Conservation (phyloP, 1,140 invertebrate species). For the Agraylea sexmaculata region DNA sequence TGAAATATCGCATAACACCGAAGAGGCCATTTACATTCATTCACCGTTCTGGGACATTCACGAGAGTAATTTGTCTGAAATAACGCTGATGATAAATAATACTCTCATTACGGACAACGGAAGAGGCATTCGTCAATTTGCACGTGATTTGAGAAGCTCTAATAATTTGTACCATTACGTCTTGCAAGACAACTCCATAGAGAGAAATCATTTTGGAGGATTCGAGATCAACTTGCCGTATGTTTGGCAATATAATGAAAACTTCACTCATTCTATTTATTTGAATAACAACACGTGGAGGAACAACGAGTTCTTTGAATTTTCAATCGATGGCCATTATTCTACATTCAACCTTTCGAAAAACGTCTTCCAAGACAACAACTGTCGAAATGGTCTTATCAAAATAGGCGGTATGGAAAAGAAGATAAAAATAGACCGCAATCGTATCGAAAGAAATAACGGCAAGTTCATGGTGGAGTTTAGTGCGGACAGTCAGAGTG, state of each 20-base stretch:
- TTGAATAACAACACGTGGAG: conserved; percentile 79
- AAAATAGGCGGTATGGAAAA: conserved; percentile 95
- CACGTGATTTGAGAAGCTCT: conserved; percentile 78
- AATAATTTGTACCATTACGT: conserved; percentile 93
- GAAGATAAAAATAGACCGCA: conserved; percentile 67
- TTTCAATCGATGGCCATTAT: conserved; percentile 86
- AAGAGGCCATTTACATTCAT: conserved; percentile 69
- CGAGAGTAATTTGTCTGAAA: conserved; percentile 70
- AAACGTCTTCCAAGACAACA: conserved; percentile 79
- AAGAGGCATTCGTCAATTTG: conserved; percentile 73
- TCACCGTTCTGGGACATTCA: conserved; percentile 77
- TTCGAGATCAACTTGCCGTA: conserved; percentile 80
- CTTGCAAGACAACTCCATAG: conserved; percentile 76
- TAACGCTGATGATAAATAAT: conserved; percentile 74
- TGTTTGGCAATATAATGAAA: conserved; percentile 91
- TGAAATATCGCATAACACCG: conserved; percentile 66
- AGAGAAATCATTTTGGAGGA: conserved; percentile 71
- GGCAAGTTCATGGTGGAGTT: conserved; percentile 84
- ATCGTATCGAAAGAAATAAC: conserved; percentile 70
- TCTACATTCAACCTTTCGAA: conserved; percentile 69
- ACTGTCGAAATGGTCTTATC: conserved; percentile 71
- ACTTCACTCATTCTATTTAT: conserved; percentile 81
- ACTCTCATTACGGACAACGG: conserved; percentile 75
- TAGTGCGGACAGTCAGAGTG: conserved; percentile 81
- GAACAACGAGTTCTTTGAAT: conserved; percentile 73